Evolutionary conservation across 1,140 invertebrate species (phyloP).

Genomic region (Drosophila nikananu): DNA sequence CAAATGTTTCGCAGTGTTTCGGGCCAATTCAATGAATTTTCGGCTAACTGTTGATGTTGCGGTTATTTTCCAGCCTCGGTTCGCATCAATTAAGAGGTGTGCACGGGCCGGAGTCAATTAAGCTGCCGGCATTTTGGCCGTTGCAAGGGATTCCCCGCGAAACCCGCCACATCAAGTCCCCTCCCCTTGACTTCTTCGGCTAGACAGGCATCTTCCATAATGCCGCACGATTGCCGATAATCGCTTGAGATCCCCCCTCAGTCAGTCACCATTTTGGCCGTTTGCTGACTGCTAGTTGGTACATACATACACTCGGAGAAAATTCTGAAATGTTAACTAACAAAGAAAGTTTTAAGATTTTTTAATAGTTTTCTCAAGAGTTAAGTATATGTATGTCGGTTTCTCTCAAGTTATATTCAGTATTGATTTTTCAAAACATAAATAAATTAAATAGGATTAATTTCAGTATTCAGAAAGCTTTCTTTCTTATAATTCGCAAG

Average conservation of each 20-base stretch:
- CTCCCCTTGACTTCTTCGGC: not conserved
- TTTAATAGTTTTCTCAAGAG: too few species aligned
- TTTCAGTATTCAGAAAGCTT: too few species aligned
- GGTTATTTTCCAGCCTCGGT: constrained; percentile 47
- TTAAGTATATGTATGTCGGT: too few species aligned
- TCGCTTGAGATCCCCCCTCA: constrained; percentile 19
- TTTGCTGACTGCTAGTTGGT: constrained; percentile 15
- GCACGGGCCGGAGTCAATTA: constrained; percentile 71
- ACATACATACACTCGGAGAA: not conserved
- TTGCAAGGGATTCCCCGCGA: constrained; percentile 9
- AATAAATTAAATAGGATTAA: too few species aligned
- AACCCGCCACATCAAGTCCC: constrained; percentile 12
- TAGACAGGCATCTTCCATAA: constrained; percentile 67
- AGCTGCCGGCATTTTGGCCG: constrained; percentile 39
- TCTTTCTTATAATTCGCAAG: too few species aligned
- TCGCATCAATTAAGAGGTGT: constrained; percentile 74
- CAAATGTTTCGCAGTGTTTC: constrained; percentile 46
- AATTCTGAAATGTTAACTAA: fast-evolving
- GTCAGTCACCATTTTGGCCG: constrained; percentile 50
- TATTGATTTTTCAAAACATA: too few species aligned
- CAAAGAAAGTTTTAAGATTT: not conserved
- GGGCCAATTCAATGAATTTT: constrained; percentile 60
- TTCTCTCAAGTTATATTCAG: too few species aligned
- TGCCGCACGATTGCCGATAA: constrained; percentile 56
- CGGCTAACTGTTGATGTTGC: constrained; percentile 76